A percentile compares a stretch with the other conserved stretches of the same genome.
Evolutionary conservation across 2,113 vertebrate species (phyloP).

Genomic region (Onychostruthus taczanowskii): DNA sequence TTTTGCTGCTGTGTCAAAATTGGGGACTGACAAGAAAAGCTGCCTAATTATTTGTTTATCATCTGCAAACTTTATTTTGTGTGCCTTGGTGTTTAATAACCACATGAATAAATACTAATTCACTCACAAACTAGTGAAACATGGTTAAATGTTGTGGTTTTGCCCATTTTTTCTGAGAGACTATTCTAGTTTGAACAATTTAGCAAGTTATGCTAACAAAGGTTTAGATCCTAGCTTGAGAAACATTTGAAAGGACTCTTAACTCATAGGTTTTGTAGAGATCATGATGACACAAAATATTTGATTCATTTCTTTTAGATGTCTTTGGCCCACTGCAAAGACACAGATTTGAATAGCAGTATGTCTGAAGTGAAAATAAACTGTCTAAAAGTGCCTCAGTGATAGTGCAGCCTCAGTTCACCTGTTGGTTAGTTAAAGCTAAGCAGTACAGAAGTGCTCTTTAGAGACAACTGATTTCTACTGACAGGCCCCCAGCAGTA

Average conservation of each 20-base stretch:
- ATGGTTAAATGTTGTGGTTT: neutral
- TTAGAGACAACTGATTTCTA: neutral
- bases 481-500: neutral
- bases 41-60: neutral
- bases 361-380: neutral
- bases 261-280: neutral
- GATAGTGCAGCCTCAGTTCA: neutral
- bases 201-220: neutral
- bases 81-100: neutral
- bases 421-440: neutral
- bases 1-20: neutral
- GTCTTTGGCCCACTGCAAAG: accelerated
- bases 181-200: neutral
- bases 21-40: neutral
- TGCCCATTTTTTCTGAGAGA: neutral
- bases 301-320: neutral
- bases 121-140: neutral
- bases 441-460: neutral
- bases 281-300: neutral
- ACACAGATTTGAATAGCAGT: neutral
- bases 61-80: neutral
- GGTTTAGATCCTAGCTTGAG: neutral
- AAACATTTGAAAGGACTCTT: neutral
- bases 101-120: neutral
- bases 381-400: neutral